Base-by-base conservation (phyloP, 2,888 invertebrate genomes). In the Leptothorax acervorum region DNA sequence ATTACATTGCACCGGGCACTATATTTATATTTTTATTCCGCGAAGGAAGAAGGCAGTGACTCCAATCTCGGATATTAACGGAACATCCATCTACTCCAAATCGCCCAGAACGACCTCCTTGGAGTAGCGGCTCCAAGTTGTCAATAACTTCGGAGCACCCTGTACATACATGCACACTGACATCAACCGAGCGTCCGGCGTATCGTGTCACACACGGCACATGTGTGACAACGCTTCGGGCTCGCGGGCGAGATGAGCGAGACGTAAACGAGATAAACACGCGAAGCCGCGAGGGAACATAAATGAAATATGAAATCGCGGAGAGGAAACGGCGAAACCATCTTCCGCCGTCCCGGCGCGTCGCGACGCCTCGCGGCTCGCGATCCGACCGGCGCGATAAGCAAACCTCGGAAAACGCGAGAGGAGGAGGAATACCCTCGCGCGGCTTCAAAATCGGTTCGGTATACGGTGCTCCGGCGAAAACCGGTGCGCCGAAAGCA, bases 331-430 rank as follows among this genome's bases (percentile, higher is more conserved):
- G 23, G 23, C 23, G 23, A 23, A 9, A n/a, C 15, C 45, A 4
- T 8, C 15, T 42, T 12, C 15, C 31, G 9, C n/a, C 23, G 35
- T 15, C 8, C 6, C 18, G 42, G 48, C 18, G 28, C 42, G 28
- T 42, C 31, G 23, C 51, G n/a, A 55, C 55, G 55, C 35, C 81
- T 89, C 82, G 87, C 85, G 83, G 83, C 81, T 89, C 82, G 87
- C 85, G 83, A 84, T 87, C 79, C 83, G 66, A 82, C 62, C 79
- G 35, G 55, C 62, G 55, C 62, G 86, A 89, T 86, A 85, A 85
- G 86, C 74, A 48, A 70, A 71, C 86, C 23, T 23, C 88, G 86
- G 84, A 28, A 86, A 85, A 81, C 70, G 35, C 71, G 45, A 15
- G 31, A 31, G 31, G 23, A 53, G 12, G 12, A 45, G 45, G 51